These are phyloP conservation scores for Sericinus montela DNA, from an alignment of 2,888 invertebrate genomes.

Conservation along the genomic window DNA sequence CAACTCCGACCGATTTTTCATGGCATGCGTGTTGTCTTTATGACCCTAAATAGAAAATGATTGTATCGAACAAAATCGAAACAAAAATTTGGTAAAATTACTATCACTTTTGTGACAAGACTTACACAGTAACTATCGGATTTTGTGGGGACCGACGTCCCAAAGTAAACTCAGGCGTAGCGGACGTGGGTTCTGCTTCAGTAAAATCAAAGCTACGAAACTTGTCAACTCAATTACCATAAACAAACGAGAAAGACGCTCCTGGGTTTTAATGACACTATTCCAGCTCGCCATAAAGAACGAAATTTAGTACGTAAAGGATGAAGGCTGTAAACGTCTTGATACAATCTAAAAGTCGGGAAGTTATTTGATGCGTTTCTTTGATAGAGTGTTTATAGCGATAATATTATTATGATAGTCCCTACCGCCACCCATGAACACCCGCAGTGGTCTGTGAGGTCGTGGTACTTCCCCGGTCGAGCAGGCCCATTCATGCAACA, in stretches of 20 bases:
- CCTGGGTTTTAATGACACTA: slow-evolving; percentile 65
- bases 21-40: too few relatives aligned
- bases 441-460: too few relatives aligned
- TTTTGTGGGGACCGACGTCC: slow-evolving; percentile 12
- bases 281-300: slow-evolving; percentile 41
- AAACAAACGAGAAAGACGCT: slow-evolving; percentile 72
- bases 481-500: too few relatives aligned
- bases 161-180: slow-evolving; percentile 58
- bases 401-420: too few relatives aligned
- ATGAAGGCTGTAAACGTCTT: slow-evolving; percentile 40
- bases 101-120: neutral
- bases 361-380: slow-evolving; percentile 5
- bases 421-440: too few relatives aligned
- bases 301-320: slow-evolving; percentile 28
- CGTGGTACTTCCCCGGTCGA: too few relatives aligned
- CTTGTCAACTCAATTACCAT: slow-evolving; percentile 74
- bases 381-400: slow-evolving; percentile 8
- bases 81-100: too few relatives aligned
- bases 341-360: slow-evolving; percentile 16
- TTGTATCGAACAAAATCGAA: too few relatives aligned
- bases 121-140: slow-evolving; percentile 7
- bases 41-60: too few relatives aligned
- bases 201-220: slow-evolving; percentile 66
- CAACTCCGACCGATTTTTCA: too few relatives aligned
- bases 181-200: slow-evolving; percentile 38